Conservation (phyloP, 2,113 vertebrate genomes). For the Gorsachius goisagi region DNA sequence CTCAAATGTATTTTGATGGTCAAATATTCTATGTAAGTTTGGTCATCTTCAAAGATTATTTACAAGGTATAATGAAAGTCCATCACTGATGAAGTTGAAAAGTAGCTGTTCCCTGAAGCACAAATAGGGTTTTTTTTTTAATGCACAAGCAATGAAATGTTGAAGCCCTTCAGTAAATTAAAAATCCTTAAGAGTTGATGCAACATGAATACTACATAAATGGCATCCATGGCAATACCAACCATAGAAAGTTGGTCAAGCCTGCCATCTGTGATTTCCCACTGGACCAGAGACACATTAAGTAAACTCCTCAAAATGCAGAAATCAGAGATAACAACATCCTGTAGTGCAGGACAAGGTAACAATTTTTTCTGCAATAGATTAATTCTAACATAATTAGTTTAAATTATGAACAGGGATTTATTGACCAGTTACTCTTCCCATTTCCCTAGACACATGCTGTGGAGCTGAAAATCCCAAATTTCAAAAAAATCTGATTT, state of each 20-base stretch:
- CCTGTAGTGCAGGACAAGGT: not conserved
- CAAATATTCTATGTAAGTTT: not conserved
- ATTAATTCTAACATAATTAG: not conserved
- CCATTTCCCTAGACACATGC: not conserved
- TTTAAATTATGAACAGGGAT: not conserved
- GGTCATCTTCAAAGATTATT: not conserved
- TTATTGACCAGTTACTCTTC: not conserved
- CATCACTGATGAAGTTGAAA: not conserved
- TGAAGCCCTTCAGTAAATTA: not conserved
- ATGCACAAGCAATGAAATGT: not conserved
- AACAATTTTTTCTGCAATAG: not conserved
- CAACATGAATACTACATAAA: not conserved
- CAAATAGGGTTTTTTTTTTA: not conserved
- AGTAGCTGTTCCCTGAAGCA: not conserved
- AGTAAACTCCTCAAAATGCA: not conserved
- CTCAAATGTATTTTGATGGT: not conserved
- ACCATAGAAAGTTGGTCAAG: not conserved
- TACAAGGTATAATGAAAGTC: not conserved
- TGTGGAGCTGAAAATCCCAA: not conserved
- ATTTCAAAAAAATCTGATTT: not conserved
- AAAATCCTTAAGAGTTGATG: not conserved
- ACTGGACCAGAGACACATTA: not conserved
- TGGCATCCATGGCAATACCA: not conserved
- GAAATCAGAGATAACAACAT: not conserved
- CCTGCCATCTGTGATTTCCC: not conserved